Evolutionary conservation across 2,797 vertebrate species (phyloP).

Genomic region (Aldrovandia affinis): DNA sequence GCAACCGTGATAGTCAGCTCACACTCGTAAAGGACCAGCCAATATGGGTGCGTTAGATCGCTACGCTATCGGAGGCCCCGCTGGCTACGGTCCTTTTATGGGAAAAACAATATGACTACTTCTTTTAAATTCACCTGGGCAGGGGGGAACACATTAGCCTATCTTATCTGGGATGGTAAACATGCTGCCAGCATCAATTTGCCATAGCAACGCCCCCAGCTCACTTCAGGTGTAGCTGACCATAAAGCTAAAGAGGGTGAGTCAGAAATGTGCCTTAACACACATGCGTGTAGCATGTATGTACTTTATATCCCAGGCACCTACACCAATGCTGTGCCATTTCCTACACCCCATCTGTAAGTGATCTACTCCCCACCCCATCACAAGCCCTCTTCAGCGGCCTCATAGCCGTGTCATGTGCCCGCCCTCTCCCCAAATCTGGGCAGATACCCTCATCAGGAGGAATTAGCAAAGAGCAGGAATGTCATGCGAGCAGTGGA

Average conservation of each 20-base stretch:
- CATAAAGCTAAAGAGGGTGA: background rate
- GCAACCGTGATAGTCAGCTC: too few relatives aligned
- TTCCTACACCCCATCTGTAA: background rate
- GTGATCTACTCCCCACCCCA: background rate
- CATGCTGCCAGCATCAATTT: too few relatives aligned
- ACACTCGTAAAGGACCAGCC: too few relatives aligned
- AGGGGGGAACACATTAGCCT: background rate
- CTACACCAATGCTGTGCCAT: background rate
- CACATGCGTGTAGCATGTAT: background rate
- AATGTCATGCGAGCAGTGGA: constrained; percentile 40
- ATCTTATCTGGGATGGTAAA: too few relatives aligned
- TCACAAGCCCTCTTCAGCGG: constrained; percentile 1
- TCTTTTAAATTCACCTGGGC: background rate
- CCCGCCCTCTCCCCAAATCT: constrained; percentile 15
- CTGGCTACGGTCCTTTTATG: too few relatives aligned
- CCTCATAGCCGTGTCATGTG: background rate
- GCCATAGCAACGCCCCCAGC: too few relatives aligned
- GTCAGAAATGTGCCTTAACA: too few relatives aligned
- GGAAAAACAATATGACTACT: background rate
- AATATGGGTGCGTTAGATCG: too few relatives aligned
- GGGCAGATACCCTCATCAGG: constrained; percentile 41
- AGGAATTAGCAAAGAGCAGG: constrained; percentile 33
- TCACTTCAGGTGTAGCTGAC: too few relatives aligned
- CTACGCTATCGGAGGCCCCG: too few relatives aligned
- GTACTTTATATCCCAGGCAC: too few relatives aligned